phyloP scores from a whole-genome alignment of 1,140 invertebrate genomes.

The Calosoma granatense region DNA sequence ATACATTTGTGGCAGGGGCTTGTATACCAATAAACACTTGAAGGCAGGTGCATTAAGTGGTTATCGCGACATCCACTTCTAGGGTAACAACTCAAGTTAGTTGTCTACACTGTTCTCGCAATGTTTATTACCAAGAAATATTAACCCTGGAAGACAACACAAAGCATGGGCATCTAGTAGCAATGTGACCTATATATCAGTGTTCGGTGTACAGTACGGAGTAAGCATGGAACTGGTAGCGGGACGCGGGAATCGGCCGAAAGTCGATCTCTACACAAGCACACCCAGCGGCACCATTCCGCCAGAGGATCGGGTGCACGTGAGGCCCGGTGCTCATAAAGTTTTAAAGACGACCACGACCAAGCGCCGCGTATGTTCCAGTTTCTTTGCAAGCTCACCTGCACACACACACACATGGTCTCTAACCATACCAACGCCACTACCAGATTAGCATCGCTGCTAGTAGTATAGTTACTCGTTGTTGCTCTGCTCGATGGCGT shows the following conservation, averaged over 20 bases:
- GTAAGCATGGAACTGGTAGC: background rate
- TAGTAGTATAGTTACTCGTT: background rate
- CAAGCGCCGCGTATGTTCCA: background rate
- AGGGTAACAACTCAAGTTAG: no score
- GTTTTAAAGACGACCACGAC: background rate
- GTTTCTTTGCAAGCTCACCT: background rate
- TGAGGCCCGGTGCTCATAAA: background rate
- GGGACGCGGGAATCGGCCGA: background rate
- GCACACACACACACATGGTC: background rate
- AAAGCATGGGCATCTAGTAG: no score
- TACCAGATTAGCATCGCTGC: no score
- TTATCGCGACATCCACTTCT: no score
- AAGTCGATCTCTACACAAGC: background rate
- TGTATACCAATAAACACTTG: no score
- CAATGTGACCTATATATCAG: slow-evolving; percentile 6
- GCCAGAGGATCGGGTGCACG: background rate
- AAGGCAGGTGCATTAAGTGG: no score
- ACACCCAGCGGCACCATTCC: background rate
- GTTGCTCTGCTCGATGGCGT: background rate
- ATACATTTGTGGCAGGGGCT: no score
- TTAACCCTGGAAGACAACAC: no score
- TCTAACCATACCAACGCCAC: no score
- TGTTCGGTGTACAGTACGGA: background rate
- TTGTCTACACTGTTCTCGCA: no score
- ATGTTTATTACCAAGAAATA: no score